Base-by-base conservation (phyloP, 2,113 vertebrate genomes). In the Hypocryptadius cinnamomeus region DNA sequence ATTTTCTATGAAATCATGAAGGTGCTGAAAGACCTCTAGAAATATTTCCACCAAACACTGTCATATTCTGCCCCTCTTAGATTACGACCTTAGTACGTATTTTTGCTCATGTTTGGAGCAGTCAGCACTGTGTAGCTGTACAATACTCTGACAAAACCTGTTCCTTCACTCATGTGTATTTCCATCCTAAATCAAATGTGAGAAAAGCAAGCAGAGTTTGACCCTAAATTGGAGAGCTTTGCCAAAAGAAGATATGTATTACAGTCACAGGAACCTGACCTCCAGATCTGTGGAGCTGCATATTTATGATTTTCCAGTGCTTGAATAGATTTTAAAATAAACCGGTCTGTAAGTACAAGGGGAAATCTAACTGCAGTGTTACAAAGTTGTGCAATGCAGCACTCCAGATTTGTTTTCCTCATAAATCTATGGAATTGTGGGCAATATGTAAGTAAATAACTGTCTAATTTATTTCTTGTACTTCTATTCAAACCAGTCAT, bases 361-460 rank as follows among this genome's bases (percentile, higher is more conserved):
- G 78, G 22, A 78, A 86, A 84, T 66, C 40, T 84, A 90, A 65
- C 40, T 89, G 88, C 78, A 87, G 57, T 0, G 0, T 90, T 84
- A 45, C 11, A 10, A 79, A 90, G 53, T 77, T 93, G 88, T 92
- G 92, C 86, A 93, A 81, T 95, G 89, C 92, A 92, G 80, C 80
- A 92, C 25, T 93, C 65, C 70, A 79, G 83, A 65, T 90, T 80
- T 92, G 61, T 93, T 96, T 95, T 87, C 80, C 78, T 92, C 83
- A 84, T 71, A 90, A n/a, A 88, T 90, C 65, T 44, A 12, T 78
- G 84, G 44, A 88, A 71, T 73, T 92, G 53, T 70, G 35, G 51
- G 87, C 19, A 92, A 70, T 64, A 80, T 60, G 60, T 64, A 90
- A 79, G 61, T 85, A 77, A 64, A 56, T 64, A 84, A 68, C 77